Conservation (phyloP, 2,797 vertebrate genomes). For the Merluccius polli region DNA sequence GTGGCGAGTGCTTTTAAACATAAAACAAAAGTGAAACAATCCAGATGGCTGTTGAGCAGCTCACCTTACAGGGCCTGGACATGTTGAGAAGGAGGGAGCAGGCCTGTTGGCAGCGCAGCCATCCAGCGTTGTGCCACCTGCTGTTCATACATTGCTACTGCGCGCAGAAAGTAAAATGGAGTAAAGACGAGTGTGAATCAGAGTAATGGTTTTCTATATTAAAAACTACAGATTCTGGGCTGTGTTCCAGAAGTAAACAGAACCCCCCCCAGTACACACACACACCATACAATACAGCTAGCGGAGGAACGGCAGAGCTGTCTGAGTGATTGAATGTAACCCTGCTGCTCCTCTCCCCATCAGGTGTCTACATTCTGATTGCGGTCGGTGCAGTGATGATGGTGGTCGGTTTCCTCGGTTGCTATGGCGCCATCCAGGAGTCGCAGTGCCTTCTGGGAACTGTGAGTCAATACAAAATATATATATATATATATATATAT, state of each 20-base stretch:
- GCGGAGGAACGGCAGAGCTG: background rate
- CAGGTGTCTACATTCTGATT: slow-evolving; percentile 94
- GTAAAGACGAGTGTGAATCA: background rate
- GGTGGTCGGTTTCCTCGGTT: slow-evolving; percentile 97
- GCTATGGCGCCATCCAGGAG: slow-evolving; percentile 97
- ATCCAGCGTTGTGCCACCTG: slow-evolving; percentile 36
- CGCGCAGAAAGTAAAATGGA: background rate
- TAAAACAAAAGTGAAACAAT: slow-evolving; percentile 1
- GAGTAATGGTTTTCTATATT: too few species aligned
- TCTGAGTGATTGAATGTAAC: background rate
- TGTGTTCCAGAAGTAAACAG: background rate
- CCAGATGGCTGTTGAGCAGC: background rate
- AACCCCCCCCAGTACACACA: background rate
- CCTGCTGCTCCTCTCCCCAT: background rate
- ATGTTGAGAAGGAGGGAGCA: background rate
- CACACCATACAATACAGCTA: background rate
- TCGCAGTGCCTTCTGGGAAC: slow-evolving; percentile 97
- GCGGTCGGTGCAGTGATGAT: slow-evolving; percentile 97
- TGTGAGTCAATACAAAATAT: slow-evolving; percentile 73
- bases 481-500: too few species aligned
- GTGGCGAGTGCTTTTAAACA: background rate
- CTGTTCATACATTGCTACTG: slow-evolving; percentile 22
- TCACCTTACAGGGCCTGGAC: background rate
- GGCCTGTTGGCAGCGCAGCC: background rate
- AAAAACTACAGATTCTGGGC: background rate